Conservation (phyloP, 2,797 vertebrate species). For the Thamnophis elegans region DNA sequence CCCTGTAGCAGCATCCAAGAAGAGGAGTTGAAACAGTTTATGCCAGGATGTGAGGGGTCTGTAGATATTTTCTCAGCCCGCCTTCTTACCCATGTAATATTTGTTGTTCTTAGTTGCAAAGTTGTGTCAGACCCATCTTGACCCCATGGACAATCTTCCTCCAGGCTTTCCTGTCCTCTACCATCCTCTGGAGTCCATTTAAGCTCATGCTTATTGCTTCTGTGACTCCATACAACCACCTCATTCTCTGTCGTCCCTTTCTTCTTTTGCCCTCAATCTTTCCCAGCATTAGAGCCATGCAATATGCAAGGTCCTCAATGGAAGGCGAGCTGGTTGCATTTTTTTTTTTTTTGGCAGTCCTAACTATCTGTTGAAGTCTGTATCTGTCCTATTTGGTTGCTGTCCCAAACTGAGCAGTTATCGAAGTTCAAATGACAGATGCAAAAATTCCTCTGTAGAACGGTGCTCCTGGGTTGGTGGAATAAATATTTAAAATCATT, state of each 20-base stretch:
- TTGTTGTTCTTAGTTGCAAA: no score
- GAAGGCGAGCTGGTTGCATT: background rate
- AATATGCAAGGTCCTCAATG: background rate
- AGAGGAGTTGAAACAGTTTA: background rate
- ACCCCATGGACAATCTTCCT: no score
- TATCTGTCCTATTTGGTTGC: background rate
- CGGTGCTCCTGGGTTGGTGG: background rate
- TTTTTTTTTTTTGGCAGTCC: background rate
- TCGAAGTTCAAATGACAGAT: background rate
- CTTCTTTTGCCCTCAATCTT: no score
- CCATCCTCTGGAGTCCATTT: no score
- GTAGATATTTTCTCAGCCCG: background rate
- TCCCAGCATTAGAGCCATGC: no score
- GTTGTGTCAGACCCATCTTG: no score
- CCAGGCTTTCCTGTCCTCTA: no score
- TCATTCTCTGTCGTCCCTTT: no score
- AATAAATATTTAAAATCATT: background rate
- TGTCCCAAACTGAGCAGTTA: background rate
- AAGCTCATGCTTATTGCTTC: no score
- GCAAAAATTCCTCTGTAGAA: background rate
- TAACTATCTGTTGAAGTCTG: background rate
- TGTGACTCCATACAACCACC: no score
- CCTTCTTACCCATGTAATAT: background rate
- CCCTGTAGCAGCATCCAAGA: background rate
- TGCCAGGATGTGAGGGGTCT: background rate